Evolutionary conservation across 2,888 invertebrate genomes (phyloP), one percentile per base, ranked within the genome.

Genomic region (Marasmarcha lunaedactyla): DNA sequence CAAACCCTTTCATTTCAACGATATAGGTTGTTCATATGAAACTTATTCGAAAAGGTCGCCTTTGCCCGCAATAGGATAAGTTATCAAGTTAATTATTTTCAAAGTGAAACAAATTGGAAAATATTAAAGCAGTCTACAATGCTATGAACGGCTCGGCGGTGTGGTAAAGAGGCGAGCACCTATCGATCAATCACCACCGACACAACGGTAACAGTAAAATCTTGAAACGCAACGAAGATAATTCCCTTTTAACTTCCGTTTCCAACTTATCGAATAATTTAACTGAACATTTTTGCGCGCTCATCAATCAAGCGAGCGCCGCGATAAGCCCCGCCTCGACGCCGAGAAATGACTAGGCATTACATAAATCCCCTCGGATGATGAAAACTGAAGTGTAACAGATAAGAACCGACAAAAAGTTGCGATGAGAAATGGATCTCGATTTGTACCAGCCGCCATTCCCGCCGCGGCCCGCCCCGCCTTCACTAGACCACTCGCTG

Each of bases 321-420:
- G 71, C 78, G 83, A 83, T 77, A 83, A 81, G 77, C 78, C 77
- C 63, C 72, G 76, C 65, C 77, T 72, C 81, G 84, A 84, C 84
- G 84, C 81, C 83, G 84, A 84, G 84, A 84, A 84, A 84, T 84
- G 84, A 84, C 84, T 84, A 84, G 83, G 84, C 84, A 84, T 84
- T 84, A 84, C 84, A 84, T 84, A 84, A 84, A 84, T 84, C 84
- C 84, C 84, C 72, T 84, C 66, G 84, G 84, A 84, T 84, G 84
- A 84, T 84, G 84, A 84, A 84, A 84, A 84, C 83, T 84, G 84
- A 84, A 84, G 84, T 84, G 78, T 84, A 79, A 84, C 84, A 84
- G 84, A 84, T 84, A 84, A 84, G 84, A 79, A 83, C 84, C 84
- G 83, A 81, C 84, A 84, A 84, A 84, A 84, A 84, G 79, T 84